phyloP scores from a whole-genome alignment of 2,113 vertebrate genomes.

The Scytalopus superciliaris region DNA sequence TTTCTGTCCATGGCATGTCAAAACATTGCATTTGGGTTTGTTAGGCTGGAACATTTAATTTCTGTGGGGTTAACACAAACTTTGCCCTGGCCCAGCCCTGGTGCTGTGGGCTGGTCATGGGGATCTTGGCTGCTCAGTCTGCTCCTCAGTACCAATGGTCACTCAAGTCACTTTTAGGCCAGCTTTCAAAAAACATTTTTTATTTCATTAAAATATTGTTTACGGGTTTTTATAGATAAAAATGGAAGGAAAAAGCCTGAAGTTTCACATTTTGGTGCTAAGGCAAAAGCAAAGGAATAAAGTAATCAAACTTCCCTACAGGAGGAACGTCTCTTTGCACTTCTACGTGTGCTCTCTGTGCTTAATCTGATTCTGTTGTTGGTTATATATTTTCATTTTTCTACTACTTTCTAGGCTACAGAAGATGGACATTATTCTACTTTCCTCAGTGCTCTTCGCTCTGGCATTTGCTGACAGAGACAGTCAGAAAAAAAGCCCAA shows the following conservation, averaged over 20 bases:
- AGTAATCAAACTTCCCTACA: not conserved
- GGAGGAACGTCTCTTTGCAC: not conserved
- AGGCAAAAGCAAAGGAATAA: not conserved
- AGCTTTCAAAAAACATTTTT: not conserved
- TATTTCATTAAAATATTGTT: not conserved
- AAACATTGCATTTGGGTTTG: not conserved
- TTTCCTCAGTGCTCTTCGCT: conserved; percentile 1
- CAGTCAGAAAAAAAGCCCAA: not conserved
- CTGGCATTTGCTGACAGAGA: not conserved
- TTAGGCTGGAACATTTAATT: not conserved
- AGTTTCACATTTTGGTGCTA: not conserved
- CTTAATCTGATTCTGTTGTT: not conserved
- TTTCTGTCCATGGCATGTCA: not conserved
- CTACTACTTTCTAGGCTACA: not conserved
- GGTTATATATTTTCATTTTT: not conserved
- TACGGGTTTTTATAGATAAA: not conserved
- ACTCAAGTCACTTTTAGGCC: not conserved
- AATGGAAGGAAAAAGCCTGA: not conserved
- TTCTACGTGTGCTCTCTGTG: not conserved
- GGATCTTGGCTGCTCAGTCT: rapidly evolving
- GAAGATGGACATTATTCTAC: conserved; percentile 45
- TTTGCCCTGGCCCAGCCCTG: not conserved
- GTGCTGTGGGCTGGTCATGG: not conserved
- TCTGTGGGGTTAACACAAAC: not conserved
- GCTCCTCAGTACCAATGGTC: not conserved